phyloP scores from a whole-genome alignment of 2,888 invertebrate genomes.

The Stenotaenia linearis region DNA sequence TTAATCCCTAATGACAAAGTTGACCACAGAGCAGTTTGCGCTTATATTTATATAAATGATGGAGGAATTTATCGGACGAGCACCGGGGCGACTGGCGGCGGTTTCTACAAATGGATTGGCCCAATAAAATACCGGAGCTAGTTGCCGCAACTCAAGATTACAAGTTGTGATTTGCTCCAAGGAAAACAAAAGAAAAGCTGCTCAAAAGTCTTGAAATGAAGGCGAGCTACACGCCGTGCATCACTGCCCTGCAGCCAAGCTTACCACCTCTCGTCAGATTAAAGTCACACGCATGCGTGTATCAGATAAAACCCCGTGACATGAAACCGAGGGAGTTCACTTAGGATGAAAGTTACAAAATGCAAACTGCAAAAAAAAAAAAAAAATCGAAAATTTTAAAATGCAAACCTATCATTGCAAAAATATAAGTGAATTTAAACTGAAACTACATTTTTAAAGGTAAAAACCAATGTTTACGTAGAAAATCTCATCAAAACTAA shows the following conservation, averaged over 20 bases:
- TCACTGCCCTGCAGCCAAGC: background rate
- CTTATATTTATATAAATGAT: constrained; percentile 19
- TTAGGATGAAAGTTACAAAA: background rate
- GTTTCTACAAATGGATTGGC: constrained; percentile 15
- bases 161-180: constrained; percentile 12
- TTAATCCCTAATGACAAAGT: constrained; percentile 16
- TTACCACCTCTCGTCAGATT: constrained; percentile 24
- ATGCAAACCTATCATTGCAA: background rate
- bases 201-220: constrained; percentile 12
- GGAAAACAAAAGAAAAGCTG: constrained; percentile 26
- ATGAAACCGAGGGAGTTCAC: background rate
- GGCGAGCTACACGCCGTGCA: constrained; percentile 8
- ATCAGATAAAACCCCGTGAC: background rate
- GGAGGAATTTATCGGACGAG: constrained; percentile 6
- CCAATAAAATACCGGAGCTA: constrained; percentile 4
- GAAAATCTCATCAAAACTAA: background rate
- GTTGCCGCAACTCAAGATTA: constrained; percentile 26
- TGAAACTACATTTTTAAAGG: too few relatives aligned
- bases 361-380: background rate
- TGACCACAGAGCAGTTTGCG: constrained; percentile 5
- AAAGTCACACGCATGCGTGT: constrained; percentile 20
- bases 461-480: background rate
- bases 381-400: background rate
- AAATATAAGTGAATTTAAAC: too few relatives aligned
- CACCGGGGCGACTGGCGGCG: constrained; percentile 7